Evolutionary conservation across 2,888 invertebrate genomes (phyloP).

Genomic region (Scaptomyza parva): DNA sequence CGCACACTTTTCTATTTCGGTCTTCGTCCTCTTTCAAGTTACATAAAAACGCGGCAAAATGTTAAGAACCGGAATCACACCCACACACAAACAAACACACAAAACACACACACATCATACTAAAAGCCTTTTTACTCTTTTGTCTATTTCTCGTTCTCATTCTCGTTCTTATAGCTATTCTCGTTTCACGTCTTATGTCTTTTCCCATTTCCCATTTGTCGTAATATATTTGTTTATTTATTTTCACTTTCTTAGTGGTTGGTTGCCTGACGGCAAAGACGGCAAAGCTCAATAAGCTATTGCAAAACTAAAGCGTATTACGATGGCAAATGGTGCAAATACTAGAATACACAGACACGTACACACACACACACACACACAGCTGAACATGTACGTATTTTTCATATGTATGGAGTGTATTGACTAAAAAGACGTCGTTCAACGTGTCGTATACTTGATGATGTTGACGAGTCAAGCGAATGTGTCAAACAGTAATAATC

Average conservation of each 20-base stretch:
- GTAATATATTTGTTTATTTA: conserved; percentile 62
- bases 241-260: conserved; percentile 63
- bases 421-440: conserved; percentile 50
- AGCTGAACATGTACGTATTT: conserved; percentile 15
- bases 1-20: too few relatives aligned
- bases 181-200: conserved; percentile 3
- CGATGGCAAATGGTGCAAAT: conserved; percentile 39
- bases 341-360: conserved; percentile 17
- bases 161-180: conserved; percentile 10
- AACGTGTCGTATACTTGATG: conserved; percentile 71
- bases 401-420: conserved; percentile 29
- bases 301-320: conserved; percentile 65
- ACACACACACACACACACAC: conserved; percentile 12
- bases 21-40: neutral
- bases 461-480: conserved; percentile 55
- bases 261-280: conserved; percentile 23
- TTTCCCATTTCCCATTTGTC: conserved; percentile 32
- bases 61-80: neutral
- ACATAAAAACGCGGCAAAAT: neutral
- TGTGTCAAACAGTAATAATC: conserved; percentile 79
- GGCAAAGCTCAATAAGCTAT: conserved; percentile 30
- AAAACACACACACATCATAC: too few relatives aligned
- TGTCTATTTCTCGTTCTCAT: too few relatives aligned
- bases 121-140: conserved; percentile 19
- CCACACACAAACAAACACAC: conserved; percentile 5